These are phyloP conservation scores for Dasyprocta punctata DNA, from an alignment of 2,113 vertebrate species.

Conservation along the genomic window DNA sequence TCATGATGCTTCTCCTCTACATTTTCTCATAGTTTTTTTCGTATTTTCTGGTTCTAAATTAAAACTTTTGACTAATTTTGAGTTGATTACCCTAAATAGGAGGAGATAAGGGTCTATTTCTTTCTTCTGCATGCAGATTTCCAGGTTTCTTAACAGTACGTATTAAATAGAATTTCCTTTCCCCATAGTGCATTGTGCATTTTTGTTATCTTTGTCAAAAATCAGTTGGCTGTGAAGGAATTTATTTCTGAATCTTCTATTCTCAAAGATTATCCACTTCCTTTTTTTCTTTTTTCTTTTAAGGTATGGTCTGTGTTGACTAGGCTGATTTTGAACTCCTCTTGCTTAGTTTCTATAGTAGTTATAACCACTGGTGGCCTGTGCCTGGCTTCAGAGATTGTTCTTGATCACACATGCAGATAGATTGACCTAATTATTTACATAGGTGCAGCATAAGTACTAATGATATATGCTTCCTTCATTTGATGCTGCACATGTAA, in stretches of 20 bases:
- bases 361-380: no score
- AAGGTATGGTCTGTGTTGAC: not conserved
- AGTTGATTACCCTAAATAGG: not conserved
- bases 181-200: not conserved
- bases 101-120: not conserved
- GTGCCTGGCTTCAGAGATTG: not conserved
- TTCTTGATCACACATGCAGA: not conserved
- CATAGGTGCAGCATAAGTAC: not conserved
- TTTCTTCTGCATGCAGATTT: not conserved
- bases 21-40: not conserved
- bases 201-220: not conserved
- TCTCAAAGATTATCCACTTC: not conserved
- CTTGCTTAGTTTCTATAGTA: not conserved
- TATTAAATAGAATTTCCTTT: not conserved
- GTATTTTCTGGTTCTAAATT: not conserved
- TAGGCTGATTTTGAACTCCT: not conserved
- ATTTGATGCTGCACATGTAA: not conserved
- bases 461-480: not conserved
- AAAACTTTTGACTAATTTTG: not conserved
- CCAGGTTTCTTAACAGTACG: not conserved
- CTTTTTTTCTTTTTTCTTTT: not conserved
- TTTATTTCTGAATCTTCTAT: not conserved
- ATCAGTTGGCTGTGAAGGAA: not conserved
- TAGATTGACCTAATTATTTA: constrained; percentile 7
- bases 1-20: not conserved